Percentiles rank a stretch among this genome's conserved stretches.
Evolutionary conservation across 2,113 vertebrate species (phyloP).

Genomic region (Oxyura jamaicensis): DNA sequence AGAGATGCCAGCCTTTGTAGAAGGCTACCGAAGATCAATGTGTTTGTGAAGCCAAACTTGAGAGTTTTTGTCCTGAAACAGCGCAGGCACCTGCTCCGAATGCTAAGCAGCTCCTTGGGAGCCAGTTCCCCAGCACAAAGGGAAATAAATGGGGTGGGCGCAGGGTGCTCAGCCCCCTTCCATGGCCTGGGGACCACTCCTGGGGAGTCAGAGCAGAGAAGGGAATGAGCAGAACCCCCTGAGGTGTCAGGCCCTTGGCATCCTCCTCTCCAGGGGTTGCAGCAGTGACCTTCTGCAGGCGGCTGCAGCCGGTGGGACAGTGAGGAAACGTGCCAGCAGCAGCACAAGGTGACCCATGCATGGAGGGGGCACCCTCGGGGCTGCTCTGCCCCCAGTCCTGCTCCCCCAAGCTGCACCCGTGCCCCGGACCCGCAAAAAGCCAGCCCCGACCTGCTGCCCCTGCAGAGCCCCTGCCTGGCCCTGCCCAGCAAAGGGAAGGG

Average conservation of each 20-base stretch:
- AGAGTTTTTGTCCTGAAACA: constrained; percentile 31
- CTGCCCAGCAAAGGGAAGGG: constrained; percentile 6
- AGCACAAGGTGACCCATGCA: too few relatives aligned
- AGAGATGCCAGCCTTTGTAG: constrained; percentile 5
- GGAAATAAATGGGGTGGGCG: accelerated
- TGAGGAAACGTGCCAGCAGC: background rate
- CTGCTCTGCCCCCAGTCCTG: background rate
- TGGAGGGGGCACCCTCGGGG: background rate
- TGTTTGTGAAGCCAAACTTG: constrained; percentile 29
- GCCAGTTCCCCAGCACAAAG: background rate
- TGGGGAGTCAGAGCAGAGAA: background rate
- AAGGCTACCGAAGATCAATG: constrained; percentile 31
- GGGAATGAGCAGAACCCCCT: accelerated
- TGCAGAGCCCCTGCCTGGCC: background rate
- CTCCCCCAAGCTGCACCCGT: background rate
- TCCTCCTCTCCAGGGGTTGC: background rate
- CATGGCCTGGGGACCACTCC: accelerated
- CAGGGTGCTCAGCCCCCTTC: background rate
- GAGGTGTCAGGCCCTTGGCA: accelerated
- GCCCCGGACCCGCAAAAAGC: background rate
- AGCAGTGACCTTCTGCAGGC: background rate
- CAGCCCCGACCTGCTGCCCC: background rate
- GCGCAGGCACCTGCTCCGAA: background rate
- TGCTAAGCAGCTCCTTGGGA: constrained; percentile 55
- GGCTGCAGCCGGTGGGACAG: background rate